These are phyloP conservation scores for Enteromius argenteus DNA, from an alignment of 2,797 vertebrate species.

Conservation along the genomic window DNA sequence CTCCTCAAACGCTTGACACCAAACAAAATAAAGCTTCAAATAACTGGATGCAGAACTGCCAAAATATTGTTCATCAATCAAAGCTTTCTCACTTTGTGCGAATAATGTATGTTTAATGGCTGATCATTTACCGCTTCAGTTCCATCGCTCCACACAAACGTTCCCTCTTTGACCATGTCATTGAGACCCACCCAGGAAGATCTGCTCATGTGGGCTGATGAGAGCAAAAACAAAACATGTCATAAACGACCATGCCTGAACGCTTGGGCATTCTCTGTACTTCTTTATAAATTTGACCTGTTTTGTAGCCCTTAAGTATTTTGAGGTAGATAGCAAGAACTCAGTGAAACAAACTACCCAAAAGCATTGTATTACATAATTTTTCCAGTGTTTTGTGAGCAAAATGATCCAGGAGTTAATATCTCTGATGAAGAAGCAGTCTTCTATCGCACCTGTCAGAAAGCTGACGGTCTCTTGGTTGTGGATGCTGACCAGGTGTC, in stretches of 20 bases:
- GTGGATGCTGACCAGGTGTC: conserved; percentile 78
- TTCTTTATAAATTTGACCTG: not conserved
- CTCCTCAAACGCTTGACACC: not conserved
- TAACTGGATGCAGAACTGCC: not conserved
- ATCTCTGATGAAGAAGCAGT: not conserved
- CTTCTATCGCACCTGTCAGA: conserved; percentile 68
- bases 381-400: not conserved
- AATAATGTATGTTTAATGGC: not conserved
- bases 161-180: conserved; percentile 69
- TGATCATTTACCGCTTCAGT: conserved; percentile 67
- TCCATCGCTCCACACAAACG: conserved; percentile 73
- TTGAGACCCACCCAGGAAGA: conserved; percentile 79
- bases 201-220: conserved; percentile 78
- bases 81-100: not conserved
- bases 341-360: not conserved
- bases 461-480: conserved; percentile 74
- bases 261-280: no score
- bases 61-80: not conserved
- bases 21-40: not conserved
- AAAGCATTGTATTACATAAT: not conserved
- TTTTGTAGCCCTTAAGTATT: not conserved
- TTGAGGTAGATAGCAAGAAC: not conserved
- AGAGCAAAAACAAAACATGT: conserved; percentile 4
- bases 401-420: not conserved
- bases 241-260: not conserved